Percentiles rank a stretch among this genome's conserved stretches.
These are phyloP conservation scores for Manis crassicaudata DNA, from an alignment of 2,797 vertebrate species.

Conservation along the genomic window DNA sequence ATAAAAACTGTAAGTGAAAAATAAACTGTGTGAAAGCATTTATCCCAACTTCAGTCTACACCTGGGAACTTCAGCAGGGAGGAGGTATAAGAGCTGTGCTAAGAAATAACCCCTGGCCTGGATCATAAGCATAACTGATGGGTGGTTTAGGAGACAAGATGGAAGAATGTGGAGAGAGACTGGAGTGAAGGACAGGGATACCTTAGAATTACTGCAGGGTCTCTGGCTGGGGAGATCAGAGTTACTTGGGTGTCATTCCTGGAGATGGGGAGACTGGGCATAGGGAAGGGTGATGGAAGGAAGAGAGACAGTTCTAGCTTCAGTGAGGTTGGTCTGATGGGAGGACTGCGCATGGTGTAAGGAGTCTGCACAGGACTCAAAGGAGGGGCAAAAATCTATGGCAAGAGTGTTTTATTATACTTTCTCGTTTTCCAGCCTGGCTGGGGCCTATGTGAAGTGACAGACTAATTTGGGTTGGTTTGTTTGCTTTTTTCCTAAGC, in stretches of 20 bases:
- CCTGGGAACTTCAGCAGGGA: neutral
- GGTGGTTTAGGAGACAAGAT: slow-evolving; percentile 6
- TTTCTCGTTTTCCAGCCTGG: neutral
- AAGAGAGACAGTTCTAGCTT: neutral
- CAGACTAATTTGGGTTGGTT: neutral
- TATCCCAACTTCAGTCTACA: neutral
- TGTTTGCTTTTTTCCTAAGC: neutral
- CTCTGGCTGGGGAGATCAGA: neutral
- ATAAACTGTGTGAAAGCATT: slow-evolving; percentile 38
- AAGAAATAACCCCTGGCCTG: neutral
- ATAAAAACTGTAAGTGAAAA: slow-evolving; percentile 54
- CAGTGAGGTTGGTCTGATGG: neutral
- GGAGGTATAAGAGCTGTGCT: neutral
- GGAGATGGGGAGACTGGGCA: neutral
- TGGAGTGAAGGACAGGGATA: neutral
- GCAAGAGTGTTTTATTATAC: neutral
- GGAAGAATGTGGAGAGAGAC: neutral
- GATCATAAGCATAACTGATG: neutral
- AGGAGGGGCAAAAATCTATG: neutral
- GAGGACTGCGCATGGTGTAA: neutral
- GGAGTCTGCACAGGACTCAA: neutral
- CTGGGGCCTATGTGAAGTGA: neutral
- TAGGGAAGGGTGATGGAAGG: neutral
- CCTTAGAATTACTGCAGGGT: neutral
- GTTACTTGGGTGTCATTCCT: neutral